Conservation (phyloP, 2,797 vertebrate genomes). For the Silurus lanzhouensis region DNA sequence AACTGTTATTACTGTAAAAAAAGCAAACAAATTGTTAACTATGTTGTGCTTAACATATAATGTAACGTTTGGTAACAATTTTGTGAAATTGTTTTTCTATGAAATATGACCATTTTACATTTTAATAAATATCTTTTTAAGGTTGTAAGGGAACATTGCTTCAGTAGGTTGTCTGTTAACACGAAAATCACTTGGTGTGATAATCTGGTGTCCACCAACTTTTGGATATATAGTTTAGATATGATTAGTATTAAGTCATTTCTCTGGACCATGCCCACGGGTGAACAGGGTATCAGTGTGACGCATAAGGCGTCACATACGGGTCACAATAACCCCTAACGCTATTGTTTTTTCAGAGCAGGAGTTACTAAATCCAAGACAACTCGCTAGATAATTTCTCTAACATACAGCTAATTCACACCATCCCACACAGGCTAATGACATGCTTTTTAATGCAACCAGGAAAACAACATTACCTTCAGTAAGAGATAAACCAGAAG, state of each 20-base stretch:
- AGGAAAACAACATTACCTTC: neutral
- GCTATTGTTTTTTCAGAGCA: neutral
- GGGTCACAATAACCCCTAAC: neutral
- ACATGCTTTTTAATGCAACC: neutral
- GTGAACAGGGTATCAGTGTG: neutral
- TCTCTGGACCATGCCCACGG: neutral
- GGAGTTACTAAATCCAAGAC: neutral
- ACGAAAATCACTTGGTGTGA: no score
- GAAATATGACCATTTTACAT: no score
- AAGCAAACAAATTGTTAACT: neutral
- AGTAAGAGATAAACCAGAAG: neutral
- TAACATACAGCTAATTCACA: neutral
- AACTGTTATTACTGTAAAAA: neutral
- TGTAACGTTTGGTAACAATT: no score
- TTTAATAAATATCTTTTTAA: no score
- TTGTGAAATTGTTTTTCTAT: neutral
- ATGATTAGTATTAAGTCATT: neutral
- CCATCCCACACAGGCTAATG: neutral
- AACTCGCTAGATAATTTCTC: neutral
- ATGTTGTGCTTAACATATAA: neutral
- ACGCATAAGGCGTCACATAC: no score
- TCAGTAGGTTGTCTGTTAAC: neutral
- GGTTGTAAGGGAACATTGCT: neutral
- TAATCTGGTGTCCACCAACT: no score
- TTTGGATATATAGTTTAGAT: no score